Base-by-base conservation (phyloP, 2,797 vertebrate species). In the Pelochelys cantorii region DNA sequence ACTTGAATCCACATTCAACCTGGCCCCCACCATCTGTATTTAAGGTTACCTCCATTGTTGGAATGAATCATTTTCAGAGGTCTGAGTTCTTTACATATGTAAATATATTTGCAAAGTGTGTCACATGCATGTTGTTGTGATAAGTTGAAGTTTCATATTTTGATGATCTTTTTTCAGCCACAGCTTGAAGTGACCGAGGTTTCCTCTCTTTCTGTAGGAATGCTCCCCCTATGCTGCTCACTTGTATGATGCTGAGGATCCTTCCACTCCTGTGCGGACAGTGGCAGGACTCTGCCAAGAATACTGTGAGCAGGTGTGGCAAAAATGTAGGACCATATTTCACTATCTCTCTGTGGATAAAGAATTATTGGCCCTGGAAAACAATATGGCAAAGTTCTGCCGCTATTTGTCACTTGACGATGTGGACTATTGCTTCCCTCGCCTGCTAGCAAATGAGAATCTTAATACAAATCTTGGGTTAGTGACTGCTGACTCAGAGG, bases 151-250 rank as follows among this genome's bases (percentile, higher is more conserved):
- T 77, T 74, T 57, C 53, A 1, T 81, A 10, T 62, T 89, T 89
- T 87, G 93, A 54, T 75, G 87, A 3, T 86, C 81, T 86, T 42
- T 75, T 71, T 91, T 97, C 83, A 84, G 74, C 87, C 95, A 85
- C 94, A 71, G 34, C n/a, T 37, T 22, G n/a, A 23, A 34, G 68
- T 71, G 34, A 71, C 68, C 22, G 68, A 71, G 65, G 68, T 71
- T 81, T 2, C 23, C 53, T 92, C 75, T 90, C 62, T 97, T 77
- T 53, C 83, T 52, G 29, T 95, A 99, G 99, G 99, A 99, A 93
- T 99, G 99, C 88, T 99, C 99, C 20, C 99, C 99, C 0, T 99
- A 98, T 12, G 99, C 99, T 1, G 99, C 99, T 93, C 99, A 99
- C 97, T 98, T 99, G 62, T 99, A 98, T 1, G 99, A 99, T 0